Evolutionary conservation across 2,888 invertebrate genomes (phyloP), one percentile per base, ranked within the genome.

Genomic region (Scaptomyza polygonia): DNA sequence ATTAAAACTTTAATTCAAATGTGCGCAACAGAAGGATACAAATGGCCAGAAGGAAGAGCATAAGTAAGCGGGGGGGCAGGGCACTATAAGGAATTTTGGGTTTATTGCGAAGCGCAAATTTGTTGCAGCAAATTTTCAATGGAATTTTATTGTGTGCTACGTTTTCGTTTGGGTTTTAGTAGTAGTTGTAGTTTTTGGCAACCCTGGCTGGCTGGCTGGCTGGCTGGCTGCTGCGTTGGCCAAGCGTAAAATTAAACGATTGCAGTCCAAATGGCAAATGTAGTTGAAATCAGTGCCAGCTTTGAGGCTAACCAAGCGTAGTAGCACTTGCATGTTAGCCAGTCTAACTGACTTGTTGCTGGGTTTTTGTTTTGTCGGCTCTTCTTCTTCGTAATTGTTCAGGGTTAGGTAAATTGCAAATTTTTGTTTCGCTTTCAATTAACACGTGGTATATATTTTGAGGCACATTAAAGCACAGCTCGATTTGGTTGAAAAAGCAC

Each of bases 111-210:
- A 39, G 56, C 48, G 63, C 53, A 51, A 85, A 82, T 75, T 57
- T 54, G 64, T 62, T 70, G 63, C 70, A 57, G 65, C 59, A 44
- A 54, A 54, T 59, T 65, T 67, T 54, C 64, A 66, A 85, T 87
- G 86, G 62, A 87, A 81, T 87, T 82, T 79, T 78, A 81, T 87
- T 87, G 87, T 79, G 58, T 72, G 62, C 61, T 55, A 54, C 72
- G 44, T 51, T 49, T 48, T 32, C 11, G 49, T 18, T 18, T 21
- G 56, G 53, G 51, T 69, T 67, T 64, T n/a, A n/a, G n/a, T n/a
- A n/a, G n/a, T n/a, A n/a, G n/a, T n/a, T 63, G 69, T 56, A 40
- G 40, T 40, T 18, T 40, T 21, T 72, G 72, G 59, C 66, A 67
- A 55, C 76, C 45, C 43, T 69, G 57, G 44, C 42, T 32, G 8